These are phyloP conservation scores for Megaustenia siamemsis DNA, from an alignment of 2,888 invertebrate species.

Conservation along the genomic window DNA sequence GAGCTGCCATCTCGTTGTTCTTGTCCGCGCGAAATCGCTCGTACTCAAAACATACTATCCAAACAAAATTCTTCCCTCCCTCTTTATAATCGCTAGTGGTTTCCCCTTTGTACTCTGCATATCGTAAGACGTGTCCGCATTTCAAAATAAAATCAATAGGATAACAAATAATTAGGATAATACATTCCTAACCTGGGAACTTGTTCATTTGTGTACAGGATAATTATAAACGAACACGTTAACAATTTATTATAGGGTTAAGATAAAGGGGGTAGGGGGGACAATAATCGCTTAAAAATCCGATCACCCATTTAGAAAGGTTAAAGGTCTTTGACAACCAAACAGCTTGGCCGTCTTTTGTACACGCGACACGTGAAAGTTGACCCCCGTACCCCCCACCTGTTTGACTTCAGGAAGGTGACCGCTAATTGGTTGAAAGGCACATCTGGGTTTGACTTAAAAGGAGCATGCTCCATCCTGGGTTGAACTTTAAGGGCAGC, in stretches of 20 bases:
- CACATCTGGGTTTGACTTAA: slow-evolving; percentile 32
- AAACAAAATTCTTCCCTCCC: slow-evolving; percentile 12
- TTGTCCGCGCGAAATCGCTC: not conserved
- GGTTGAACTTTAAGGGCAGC: not conserved
- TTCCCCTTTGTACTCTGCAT: slow-evolving; percentile 22
- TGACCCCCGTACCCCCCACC: not conserved
- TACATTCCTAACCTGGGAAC: too few relatives aligned
- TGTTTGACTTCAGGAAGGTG: slow-evolving; percentile 32
- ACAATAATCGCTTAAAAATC: not conserved
- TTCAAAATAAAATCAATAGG: not conserved
- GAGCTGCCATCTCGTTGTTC: not conserved
- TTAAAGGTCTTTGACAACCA: not conserved
- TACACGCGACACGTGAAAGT: not conserved
- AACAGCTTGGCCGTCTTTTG: not conserved
- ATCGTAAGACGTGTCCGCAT: not conserved
- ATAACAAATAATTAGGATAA: not conserved
- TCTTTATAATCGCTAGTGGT: too few relatives aligned
- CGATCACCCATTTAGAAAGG: not conserved
- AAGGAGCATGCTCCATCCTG: slow-evolving; percentile 26
- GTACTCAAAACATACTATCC: not conserved
- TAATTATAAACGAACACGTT: too few relatives aligned
- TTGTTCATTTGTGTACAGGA: too few relatives aligned
- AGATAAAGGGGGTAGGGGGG: too few relatives aligned
- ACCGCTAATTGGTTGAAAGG: slow-evolving; percentile 47
- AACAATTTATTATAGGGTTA: too few relatives aligned